phyloP scores from a whole-genome alignment of 2,797 vertebrate genomes.

The Mormyrops attenuatus region DNA sequence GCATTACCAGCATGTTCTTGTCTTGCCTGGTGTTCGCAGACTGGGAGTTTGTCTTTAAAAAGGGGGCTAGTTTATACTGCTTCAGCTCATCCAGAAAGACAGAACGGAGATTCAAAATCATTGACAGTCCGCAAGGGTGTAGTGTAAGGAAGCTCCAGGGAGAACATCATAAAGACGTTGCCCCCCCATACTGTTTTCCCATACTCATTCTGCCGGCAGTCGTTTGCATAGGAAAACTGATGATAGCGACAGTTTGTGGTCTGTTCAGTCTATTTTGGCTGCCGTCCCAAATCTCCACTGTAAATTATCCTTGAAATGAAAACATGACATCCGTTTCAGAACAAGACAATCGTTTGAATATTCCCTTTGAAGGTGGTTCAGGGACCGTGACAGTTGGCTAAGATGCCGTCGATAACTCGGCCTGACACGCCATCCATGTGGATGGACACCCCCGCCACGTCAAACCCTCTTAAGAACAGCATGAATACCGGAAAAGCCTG shows the following conservation, averaged over 20 bases:
- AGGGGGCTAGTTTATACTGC: neutral
- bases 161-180: neutral
- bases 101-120: neutral
- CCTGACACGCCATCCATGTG: neutral
- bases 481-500: conserved; percentile 28
- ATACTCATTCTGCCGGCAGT: neutral
- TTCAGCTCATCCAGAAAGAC: neutral
- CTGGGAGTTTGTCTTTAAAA: neutral
- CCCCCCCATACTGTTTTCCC: neutral
- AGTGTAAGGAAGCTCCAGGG: neutral
- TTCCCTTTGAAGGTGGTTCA: neutral
- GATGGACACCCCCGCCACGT: neutral
- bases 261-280: neutral
- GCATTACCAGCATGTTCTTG: neutral
- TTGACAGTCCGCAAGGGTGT: neutral
- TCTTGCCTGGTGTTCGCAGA: neutral
- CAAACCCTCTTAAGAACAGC: neutral
- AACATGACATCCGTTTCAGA: neutral
- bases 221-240: neutral
- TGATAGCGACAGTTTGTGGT: neutral
- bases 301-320: conserved; percentile 1
- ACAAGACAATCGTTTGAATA: neutral
- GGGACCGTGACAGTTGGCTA: neutral
- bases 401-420: neutral
- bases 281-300: neutral